These are phyloP conservation scores for Pseudochirops corinnae DNA, from an alignment of 2,797 vertebrate species.

Conservation along the genomic window DNA sequence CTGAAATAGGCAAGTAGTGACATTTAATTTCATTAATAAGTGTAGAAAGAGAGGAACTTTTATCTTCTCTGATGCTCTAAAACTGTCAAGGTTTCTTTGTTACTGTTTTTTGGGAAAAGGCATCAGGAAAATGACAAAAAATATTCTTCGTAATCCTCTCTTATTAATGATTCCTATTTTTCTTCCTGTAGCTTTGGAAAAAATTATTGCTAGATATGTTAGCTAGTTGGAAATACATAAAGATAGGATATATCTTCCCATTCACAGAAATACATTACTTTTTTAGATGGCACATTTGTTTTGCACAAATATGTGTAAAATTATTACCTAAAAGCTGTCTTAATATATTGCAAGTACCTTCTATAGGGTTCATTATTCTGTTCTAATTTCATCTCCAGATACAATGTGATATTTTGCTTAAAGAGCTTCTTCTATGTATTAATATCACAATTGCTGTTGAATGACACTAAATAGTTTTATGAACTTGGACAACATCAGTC, in stretches of 20 bases:
- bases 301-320: not conserved
- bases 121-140: not conserved
- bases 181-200: not conserved
- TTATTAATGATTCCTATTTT: not conserved
- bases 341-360: not conserved
- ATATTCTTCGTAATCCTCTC: not conserved
- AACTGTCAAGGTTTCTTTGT: not conserved
- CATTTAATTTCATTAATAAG: not conserved
- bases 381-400: not conserved
- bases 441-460: not conserved
- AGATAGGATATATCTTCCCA: not conserved
- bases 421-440: not conserved
- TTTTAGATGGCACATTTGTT: not conserved
- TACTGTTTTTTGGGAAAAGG: not conserved
- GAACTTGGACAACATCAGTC: not conserved
- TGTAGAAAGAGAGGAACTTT: not conserved
- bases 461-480: not conserved
- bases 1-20: not conserved
- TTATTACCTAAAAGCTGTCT: not conserved
- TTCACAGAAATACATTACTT: not conserved
- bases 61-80: not conserved
- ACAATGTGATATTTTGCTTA: not conserved
- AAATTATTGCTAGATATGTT: not conserved
- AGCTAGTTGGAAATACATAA: not conserved
- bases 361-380: not conserved